Percentiles rank a stretch among this genome's conserved stretches.
phyloP scores from a whole-genome alignment of 2,113 vertebrate species.

The Oplegnathus fasciatus region DNA sequence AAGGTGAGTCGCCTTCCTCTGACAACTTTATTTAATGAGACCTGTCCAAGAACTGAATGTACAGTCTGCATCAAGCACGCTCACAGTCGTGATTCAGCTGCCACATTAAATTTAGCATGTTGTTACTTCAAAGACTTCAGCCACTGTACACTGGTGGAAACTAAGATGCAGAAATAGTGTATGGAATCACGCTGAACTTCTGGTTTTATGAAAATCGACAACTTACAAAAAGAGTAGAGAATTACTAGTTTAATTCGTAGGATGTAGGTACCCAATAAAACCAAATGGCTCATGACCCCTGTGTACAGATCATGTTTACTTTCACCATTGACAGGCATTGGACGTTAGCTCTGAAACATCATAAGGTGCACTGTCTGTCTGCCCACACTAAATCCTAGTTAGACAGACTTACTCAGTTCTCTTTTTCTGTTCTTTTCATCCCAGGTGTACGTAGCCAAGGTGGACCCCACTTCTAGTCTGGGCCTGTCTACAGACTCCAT shows the following conservation, averaged over 20 bases:
- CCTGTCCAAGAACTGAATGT: constrained; percentile 41
- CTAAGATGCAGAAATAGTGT: neutral
- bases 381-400: neutral
- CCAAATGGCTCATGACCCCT: neutral
- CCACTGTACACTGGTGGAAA: neutral
- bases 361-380: neutral
- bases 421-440: neutral
- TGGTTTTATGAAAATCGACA: neutral
- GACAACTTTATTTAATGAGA: neutral
- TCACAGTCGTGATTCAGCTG: constrained; percentile 25
- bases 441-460: constrained; percentile 94
- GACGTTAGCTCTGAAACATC: neutral
- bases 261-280: neutral
- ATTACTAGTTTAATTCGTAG: neutral
- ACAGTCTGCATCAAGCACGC: constrained; percentile 1
- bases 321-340: neutral
- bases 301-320: neutral
- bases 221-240: neutral
- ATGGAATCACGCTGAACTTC: neutral
- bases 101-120: constrained; percentile 23
- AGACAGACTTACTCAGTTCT: neutral
- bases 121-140: constrained; percentile 3
- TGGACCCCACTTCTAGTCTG: constrained; percentile 93
- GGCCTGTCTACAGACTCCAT: constrained; percentile 94
- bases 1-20: constrained; percentile 84